Conservation (phyloP, 2,888 invertebrate species). For the Hipparchia semele region DNA sequence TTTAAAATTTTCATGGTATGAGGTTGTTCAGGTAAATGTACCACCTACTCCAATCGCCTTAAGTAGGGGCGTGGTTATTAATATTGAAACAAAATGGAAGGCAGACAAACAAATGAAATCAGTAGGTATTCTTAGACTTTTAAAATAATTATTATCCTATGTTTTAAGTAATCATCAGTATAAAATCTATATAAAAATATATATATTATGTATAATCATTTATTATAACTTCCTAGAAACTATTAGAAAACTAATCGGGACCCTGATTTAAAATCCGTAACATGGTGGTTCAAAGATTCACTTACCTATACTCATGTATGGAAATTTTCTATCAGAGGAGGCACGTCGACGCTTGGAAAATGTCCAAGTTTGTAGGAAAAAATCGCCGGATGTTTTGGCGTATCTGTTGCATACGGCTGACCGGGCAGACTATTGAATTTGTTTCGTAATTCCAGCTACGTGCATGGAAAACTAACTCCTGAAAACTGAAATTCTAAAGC, state of each 20-base stretch:
- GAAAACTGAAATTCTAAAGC: neutral
- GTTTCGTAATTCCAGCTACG: constrained; percentile 18
- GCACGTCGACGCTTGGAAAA: constrained; percentile 25
- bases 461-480: constrained; percentile 8
- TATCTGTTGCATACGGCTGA: constrained; percentile 30
- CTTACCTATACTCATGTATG: neutral
- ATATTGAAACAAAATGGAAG: no score
- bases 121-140: no score
- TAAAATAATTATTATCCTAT: no score
- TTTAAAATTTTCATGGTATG: no score
- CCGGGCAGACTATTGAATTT: constrained; percentile 22
- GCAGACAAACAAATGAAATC: no score
- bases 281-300: neutral
- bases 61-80: no score
- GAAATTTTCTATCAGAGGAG: constrained; percentile 6
- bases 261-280: neutral
- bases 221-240: no score
- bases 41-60: no score
- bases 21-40: no score
- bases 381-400: constrained; percentile 25
- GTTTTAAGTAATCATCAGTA: no score
- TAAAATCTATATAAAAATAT: no score
- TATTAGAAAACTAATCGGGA: neutral
- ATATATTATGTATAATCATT: no score
- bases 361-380: constrained; percentile 27